Percentiles rank a stretch among this genome's conserved stretches.
Conservation (phyloP, 2,113 vertebrate species). For the Muntiacus muntjak region DNA sequence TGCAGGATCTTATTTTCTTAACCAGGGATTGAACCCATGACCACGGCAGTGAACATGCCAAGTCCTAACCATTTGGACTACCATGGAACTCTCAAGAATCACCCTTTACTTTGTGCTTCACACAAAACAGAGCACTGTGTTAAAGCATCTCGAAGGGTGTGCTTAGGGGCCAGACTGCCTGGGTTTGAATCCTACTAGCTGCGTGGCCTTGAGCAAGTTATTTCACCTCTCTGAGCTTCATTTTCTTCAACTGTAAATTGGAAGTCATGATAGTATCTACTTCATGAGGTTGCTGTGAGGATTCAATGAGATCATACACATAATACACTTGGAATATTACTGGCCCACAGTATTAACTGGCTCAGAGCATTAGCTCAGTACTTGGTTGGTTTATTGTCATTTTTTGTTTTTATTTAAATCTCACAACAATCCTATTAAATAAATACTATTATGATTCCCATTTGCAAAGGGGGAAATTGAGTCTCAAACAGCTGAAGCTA, state of each 20-base stretch:
- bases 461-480: not conserved
- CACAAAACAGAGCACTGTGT: not conserved
- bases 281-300: not conserved
- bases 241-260: not conserved
- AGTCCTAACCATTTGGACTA: not conserved
- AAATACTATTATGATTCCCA: not conserved
- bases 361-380: not conserved
- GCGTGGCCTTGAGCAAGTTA: not conserved
- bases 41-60: not conserved
- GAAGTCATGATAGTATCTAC: not conserved
- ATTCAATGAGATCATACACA: not conserved
- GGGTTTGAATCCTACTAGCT: no score
- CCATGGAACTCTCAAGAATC: not conserved
- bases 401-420: not conserved
- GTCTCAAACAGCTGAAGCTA: not conserved
- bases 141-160: not conserved
- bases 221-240: not conserved
- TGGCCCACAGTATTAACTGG: not conserved
- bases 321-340: not conserved
- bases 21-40: not conserved
- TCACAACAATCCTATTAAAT: not conserved
- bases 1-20: not conserved
- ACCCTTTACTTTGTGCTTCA: not conserved
- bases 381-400: not conserved
- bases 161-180: not conserved